A percentile compares a stretch with the other conserved stretches of the same genome.
Conservation (phyloP, 2,113 vertebrate genomes). For the Dicentrarchus labrax region DNA sequence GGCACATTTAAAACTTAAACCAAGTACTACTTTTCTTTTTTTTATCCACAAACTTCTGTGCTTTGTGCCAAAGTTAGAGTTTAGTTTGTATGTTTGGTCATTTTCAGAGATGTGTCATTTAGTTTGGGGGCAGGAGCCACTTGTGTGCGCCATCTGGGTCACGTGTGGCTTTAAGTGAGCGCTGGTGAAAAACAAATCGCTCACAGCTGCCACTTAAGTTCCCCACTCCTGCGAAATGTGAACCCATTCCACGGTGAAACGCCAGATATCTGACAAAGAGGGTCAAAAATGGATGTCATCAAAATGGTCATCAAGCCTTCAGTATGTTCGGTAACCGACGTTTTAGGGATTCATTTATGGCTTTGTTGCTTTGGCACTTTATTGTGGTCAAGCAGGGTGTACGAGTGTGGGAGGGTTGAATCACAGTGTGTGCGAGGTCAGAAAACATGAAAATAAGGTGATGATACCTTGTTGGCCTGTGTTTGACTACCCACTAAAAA, state of each 20-base stretch:
- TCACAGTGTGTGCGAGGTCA: conserved; percentile 15
- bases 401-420: conserved; percentile 9
- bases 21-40: neutral
- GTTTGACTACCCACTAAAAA: conserved; percentile 12
- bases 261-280: conserved; percentile 2
- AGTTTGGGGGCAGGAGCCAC: neutral
- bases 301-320: neutral
- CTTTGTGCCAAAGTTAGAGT: neutral
- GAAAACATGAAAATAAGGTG: conserved; percentile 28
- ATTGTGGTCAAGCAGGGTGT: neutral
- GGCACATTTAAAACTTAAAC: too few species aligned
- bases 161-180: neutral
- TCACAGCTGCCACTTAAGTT: neutral
- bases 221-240: neutral
- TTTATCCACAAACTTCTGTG: neutral
- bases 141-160: neutral
- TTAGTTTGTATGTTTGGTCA: neutral
- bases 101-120: neutral
- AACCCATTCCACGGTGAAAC: neutral
- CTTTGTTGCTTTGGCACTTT: neutral
- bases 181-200: neutral
- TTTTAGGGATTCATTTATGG: neutral
- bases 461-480: conserved; percentile 8
- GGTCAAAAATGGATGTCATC: neutral
- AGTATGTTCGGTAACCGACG: neutral